These are phyloP conservation scores for Acholoe squamosa DNA, from an alignment of 2,888 invertebrate species.

Conservation along the genomic window DNA sequence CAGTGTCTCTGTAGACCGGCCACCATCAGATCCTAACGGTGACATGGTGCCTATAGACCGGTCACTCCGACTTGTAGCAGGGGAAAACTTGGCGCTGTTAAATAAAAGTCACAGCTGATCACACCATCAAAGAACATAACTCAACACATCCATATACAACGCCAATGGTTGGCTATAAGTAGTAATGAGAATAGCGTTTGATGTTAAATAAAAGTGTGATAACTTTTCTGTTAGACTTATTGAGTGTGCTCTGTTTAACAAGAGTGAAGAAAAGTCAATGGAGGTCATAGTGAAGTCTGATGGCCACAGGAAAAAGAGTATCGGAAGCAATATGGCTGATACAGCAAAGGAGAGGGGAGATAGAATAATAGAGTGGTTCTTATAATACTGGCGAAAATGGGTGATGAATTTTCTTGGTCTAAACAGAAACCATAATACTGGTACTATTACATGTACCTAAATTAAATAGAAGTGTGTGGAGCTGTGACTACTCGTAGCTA, in stretches of 20 bases:
- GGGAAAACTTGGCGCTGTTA: constrained; percentile 60
- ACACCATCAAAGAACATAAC: constrained; percentile 1
- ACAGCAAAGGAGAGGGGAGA: background rate
- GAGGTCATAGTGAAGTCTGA: background rate
- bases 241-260: background rate
- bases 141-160: background rate
- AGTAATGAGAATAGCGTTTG: too few relatives aligned
- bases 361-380: background rate
- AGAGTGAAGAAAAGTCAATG: background rate
- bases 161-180: too few relatives aligned
- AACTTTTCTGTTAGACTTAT: background rate
- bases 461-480: background rate
- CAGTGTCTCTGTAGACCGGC: constrained; percentile 52
- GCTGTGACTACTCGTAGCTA: background rate
- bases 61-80: constrained; percentile 45
- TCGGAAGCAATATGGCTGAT: background rate
- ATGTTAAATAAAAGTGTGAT: background rate
- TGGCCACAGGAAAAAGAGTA: background rate
- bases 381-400: background rate
- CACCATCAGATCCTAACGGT: constrained; percentile 58
- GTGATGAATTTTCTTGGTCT: background rate
- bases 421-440: background rate
- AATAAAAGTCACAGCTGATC: background rate
- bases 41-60: background rate
- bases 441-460: background rate